Evolutionary conservation across 2,888 invertebrate genomes (phyloP), one percentile per base, ranked within the genome.

Genomic region (Meghimatium bilineatum): DNA sequence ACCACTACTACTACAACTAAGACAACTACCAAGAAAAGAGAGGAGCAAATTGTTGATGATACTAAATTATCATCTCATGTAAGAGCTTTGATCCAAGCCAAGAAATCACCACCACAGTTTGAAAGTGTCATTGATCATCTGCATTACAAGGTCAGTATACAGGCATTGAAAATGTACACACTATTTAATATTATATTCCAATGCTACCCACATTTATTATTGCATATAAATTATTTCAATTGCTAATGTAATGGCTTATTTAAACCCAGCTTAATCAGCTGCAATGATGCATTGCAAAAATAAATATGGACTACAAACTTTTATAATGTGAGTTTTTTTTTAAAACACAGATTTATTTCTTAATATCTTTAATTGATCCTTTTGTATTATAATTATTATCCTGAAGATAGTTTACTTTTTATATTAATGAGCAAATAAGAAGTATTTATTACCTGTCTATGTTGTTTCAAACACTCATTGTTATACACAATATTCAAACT

Each of bases 141-240:
- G 52, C 79, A 84, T 74, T 84, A 84, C 34, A 84, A 84, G 80
- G 84, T 80, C 14, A 79, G 83, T 67, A 26, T 23, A 29, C 26
- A 56, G 5, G n/a, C 23, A n/a, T n/a, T n/a, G 5, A n/a, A 23
- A 5, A 12, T 63, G 3, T 63, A n/a, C 60, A n/a, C n/a, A 63
- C n/a, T 63, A n/a, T 63, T 63, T 63, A n/a, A n/a, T n/a, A n/a
- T n/a, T 10, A 1, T 63, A n/a, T 63, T 26, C 3, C 8, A 17
- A n/a, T 63, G 12, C 60, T 63, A 63, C 60, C 12, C n/a, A 5
- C 23, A n/a, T 0, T 63, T 63, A n/a, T n/a, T 5, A 12, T 12
- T n/a, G 26, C 60, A 63, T 63, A n/a, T 63, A 23, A 2, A 26
- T 8, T 63, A n/a, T 3, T 26, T 63, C 2, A n/a, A 63, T 5